Percentiles rank a stretch among this genome's conserved stretches.
phyloP scores from a whole-genome alignment of 2,113 vertebrate genomes.

The Strix uralensis region DNA sequence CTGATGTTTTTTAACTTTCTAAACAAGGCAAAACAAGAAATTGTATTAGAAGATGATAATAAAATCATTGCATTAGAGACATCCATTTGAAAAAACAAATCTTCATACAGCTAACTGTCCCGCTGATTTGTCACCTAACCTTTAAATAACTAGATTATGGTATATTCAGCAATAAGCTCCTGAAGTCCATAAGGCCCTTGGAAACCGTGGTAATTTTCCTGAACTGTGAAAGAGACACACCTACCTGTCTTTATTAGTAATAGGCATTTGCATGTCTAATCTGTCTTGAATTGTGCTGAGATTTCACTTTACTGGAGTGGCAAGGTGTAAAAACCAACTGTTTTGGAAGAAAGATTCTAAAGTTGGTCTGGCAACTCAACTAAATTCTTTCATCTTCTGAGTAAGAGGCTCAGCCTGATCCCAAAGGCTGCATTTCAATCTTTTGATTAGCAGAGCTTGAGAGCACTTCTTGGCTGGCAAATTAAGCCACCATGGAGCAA shows the following conservation, averaged over 20 bases:
- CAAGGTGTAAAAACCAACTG: not conserved
- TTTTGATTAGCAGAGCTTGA: slow-evolving; percentile 41
- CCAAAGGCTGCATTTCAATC: slow-evolving; percentile 25
- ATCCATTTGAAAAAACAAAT: not conserved
- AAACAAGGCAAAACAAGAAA: not conserved
- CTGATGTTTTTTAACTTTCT: not conserved
- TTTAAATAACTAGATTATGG: not conserved
- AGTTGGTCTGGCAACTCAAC: not conserved
- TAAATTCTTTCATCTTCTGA: not conserved
- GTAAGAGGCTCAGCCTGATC: slow-evolving; percentile 26
- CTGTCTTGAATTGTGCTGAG: not conserved
- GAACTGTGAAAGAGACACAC: not conserved
- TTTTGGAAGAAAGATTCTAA: not conserved
- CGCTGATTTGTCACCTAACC: not conserved
- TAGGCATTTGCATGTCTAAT: not conserved
- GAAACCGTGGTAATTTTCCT: slow-evolving; percentile 15
- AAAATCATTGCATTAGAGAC: not conserved
- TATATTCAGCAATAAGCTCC: not conserved
- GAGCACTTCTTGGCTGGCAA: slow-evolving; percentile 11
- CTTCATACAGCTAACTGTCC: not conserved
- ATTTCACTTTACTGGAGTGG: not conserved
- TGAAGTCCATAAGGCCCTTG: not conserved
- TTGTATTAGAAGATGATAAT: not conserved
- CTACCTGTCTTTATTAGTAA: not conserved
- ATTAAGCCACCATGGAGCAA: slow-evolving; percentile 27